These are phyloP conservation scores for Sogatella furcifera DNA, from an alignment of 1,140 invertebrate genomes.

Conservation along the genomic window DNA sequence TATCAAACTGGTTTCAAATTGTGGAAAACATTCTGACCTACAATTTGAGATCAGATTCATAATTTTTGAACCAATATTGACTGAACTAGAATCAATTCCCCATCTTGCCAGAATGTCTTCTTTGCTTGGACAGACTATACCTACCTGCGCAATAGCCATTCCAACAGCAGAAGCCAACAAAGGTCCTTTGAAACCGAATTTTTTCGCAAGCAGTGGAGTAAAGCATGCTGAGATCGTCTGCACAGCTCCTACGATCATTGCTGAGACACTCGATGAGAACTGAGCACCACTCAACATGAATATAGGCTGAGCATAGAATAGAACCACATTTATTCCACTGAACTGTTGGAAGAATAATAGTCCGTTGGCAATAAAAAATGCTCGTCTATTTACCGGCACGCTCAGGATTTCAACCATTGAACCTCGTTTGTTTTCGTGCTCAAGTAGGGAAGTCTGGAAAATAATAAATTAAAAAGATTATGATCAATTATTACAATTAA, in stretches of 20 bases:
- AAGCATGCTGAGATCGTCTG: constrained; percentile 53
- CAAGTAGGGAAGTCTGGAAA: no score
- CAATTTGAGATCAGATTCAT: no score
- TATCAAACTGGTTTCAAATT: no score
- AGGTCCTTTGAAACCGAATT: constrained; percentile 57
- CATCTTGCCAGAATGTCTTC: no score
- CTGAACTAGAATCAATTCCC: no score
- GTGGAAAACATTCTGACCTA: no score
- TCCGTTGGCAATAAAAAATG: constrained; percentile 54
- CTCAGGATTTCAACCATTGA: no score
- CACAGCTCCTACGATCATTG: constrained; percentile 71
- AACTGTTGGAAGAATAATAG: constrained; percentile 66
- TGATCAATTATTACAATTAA: no score
- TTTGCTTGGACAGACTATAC: no score
- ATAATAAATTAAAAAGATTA: no score
- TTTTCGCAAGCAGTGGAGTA: constrained; percentile 64
- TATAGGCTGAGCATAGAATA: constrained; percentile 58
- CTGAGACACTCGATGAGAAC: constrained; percentile 46
- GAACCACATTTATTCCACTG: constrained; percentile 48
- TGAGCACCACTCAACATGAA: constrained; percentile 49
- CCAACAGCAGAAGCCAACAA: constrained; percentile 55
- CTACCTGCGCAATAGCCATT: constrained; percentile 39
- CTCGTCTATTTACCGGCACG: constrained; percentile 38
- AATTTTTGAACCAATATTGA: no score
- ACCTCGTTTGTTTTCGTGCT: no score